phyloP scores from a whole-genome alignment of 2,888 invertebrate genomes.

The Gerris lacustris region DNA sequence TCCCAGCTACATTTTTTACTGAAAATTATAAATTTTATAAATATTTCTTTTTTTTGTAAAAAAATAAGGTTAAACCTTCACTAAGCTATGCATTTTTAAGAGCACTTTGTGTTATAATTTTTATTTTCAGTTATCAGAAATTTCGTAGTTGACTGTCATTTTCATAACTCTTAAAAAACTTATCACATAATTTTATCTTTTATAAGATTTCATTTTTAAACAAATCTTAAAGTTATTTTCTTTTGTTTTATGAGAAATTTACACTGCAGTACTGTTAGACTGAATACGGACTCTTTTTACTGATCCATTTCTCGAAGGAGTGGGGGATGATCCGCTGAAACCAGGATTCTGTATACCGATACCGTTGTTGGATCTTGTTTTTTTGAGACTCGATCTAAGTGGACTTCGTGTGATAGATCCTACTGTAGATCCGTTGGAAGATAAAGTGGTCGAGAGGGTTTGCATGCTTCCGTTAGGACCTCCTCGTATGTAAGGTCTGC shows the following conservation, averaged over 20 bases:
- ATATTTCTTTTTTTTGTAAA: too few relatives aligned
- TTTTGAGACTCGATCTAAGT: slow-evolving; percentile 66
- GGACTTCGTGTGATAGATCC: slow-evolving; percentile 48
- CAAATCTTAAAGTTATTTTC: too few relatives aligned
- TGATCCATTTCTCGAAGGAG: slow-evolving; percentile 69
- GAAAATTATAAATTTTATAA: too few relatives aligned
- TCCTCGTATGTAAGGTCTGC: slow-evolving; percentile 60
- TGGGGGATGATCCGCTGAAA: slow-evolving; percentile 71
- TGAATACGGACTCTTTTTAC: slow-evolving; percentile 84
- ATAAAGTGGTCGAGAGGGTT: slow-evolving; percentile 55
- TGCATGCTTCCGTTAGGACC: slow-evolving; percentile 49
- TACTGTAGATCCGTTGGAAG: slow-evolving; percentile 43
- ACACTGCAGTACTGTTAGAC: slow-evolving; percentile 83
- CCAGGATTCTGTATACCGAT: slow-evolving; percentile 79
- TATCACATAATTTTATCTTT: too few relatives aligned
- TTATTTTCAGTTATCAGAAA: too few relatives aligned
- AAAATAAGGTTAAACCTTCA: too few relatives aligned
- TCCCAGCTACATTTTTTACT: too few relatives aligned
- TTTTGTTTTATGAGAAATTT: slow-evolving; percentile 2
- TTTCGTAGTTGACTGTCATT: too few relatives aligned
- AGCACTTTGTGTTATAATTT: too few relatives aligned
- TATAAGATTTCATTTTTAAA: too few relatives aligned
- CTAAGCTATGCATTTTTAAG: too few relatives aligned
- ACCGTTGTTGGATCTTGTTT: slow-evolving; percentile 47
- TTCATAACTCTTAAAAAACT: too few relatives aligned